A percentile compares a stretch with the other conserved stretches of the same genome.
These are phyloP conservation scores for Poecilus cupreus DNA, from an alignment of 2,888 invertebrate species.

Conservation along the genomic window DNA sequence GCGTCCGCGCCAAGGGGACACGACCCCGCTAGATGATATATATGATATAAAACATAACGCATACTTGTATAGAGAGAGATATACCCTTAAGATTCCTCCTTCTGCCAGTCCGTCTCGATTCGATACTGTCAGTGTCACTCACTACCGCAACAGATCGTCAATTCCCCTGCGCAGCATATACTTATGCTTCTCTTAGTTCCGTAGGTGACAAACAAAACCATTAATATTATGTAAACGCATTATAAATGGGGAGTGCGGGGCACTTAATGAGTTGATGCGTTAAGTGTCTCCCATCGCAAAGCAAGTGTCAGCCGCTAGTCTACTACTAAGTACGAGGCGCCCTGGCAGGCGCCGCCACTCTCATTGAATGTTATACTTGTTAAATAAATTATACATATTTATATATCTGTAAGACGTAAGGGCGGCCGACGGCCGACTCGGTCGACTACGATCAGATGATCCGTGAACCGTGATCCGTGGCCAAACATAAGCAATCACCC, in stretches of 20 bases:
- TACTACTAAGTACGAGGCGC: conserved; percentile 51
- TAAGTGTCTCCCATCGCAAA: conserved; percentile 7
- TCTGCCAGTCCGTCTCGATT: conserved; percentile 38
- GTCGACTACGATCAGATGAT: conserved; percentile 29
- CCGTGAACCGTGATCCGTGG: conserved; percentile 52
- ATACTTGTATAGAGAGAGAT: conserved; percentile 56
- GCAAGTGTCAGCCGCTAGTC: conserved; percentile 55
- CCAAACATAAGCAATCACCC: conserved; percentile 59
- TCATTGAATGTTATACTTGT: conserved; percentile 73
- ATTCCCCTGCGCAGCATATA: conserved; percentile 58
- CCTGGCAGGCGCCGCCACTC: conserved; percentile 42
- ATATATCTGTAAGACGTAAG: conserved; percentile 65
- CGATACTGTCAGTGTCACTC: neutral
- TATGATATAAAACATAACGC: conserved; percentile 53
- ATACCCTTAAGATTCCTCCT: conserved; percentile 27
- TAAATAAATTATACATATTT: conserved; percentile 72
- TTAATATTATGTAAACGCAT: conserved; percentile 27
- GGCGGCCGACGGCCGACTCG: too few relatives aligned
- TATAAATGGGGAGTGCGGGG: conserved; percentile 28
- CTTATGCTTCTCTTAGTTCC: conserved; percentile 70
- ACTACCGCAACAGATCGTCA: conserved; percentile 38
- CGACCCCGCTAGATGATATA: conserved; percentile 46
- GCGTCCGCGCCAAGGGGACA: conserved; percentile 49
- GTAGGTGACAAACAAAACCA: conserved; percentile 67
- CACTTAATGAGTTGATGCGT: neutral